Evolutionary conservation across 2,888 invertebrate genomes (phyloP).

Genomic region (Ochropleura plecta): DNA sequence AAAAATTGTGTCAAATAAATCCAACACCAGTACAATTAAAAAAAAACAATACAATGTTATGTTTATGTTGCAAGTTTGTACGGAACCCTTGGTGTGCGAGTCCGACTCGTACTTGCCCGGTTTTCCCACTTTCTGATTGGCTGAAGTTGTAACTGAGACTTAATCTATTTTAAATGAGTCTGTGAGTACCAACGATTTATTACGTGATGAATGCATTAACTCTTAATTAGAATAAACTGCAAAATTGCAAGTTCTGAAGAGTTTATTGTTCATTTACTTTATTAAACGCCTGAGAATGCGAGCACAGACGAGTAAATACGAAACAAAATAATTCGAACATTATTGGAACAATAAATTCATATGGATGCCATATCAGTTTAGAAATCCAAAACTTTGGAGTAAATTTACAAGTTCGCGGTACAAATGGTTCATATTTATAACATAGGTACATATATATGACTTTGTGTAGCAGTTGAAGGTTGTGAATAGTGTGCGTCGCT

Average conservation of each 20-base stretch:
- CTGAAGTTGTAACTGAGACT: neutral
- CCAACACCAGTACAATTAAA: too few relatives aligned
- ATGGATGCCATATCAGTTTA: constrained; percentile 9
- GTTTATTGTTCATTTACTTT: too few relatives aligned
- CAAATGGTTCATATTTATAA: constrained; percentile 6
- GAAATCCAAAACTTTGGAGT: constrained; percentile 29
- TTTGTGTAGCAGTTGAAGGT: constrained; percentile 5
- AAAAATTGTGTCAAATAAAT: too few relatives aligned
- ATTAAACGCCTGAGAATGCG: neutral
- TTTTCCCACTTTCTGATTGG: too few relatives aligned
- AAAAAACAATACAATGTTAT: too few relatives aligned
- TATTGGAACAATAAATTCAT: neutral
- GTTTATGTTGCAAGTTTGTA: too few relatives aligned
- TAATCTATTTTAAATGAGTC: neutral
- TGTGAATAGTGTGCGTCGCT: neutral
- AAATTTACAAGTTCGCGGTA: constrained; percentile 19
- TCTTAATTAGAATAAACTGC: neutral
- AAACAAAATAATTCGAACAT: neutral
- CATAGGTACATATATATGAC: neutral
- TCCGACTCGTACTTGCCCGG: too few relatives aligned
- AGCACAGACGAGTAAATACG: neutral
- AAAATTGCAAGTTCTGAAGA: neutral
- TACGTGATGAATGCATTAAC: neutral
- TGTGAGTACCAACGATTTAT: neutral
- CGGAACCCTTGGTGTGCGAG: too few relatives aligned